Evolutionary conservation across 2,113 vertebrate genomes (phyloP), one percentile per base, ranked within the genome.

Genomic region (Pampusana beccarii): DNA sequence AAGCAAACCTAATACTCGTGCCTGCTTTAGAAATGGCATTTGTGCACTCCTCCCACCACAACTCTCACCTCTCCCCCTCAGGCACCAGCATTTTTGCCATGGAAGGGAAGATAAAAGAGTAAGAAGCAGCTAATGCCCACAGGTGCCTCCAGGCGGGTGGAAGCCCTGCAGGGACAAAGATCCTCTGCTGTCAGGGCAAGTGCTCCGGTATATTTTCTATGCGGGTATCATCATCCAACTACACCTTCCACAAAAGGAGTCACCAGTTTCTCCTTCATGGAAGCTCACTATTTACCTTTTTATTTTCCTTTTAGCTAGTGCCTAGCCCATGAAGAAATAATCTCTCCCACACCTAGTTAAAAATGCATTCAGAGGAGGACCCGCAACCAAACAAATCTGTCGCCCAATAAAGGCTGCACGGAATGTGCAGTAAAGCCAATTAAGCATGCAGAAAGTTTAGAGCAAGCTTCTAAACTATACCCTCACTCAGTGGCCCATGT

Each of bases 1-100:
- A n/a, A 61, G 16, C 2, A 2, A 66, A 23, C 38, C 21, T 13
- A n/a, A 11, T 2, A 0, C 54, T 40, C 4, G 2, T 13, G 28
- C 13, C 34, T 61, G 31, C 50, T 20, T 50, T 31, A 56, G 20
- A 67, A 29, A 29, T 5, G 10, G 16, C 4, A 16, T 25, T 31
- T 28, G 33, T 34, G 56, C 44, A n/a, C 51, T 67, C 20, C 44
- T 44, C 16, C 44, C 7, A 17, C 44, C 44, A 16, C 44, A 44
- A 44, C 44, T 44, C 44, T 44, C 44, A 44, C 17, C 44, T 44
- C 44, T 44, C 44, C 17, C 44, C 14, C 38, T 51, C 72, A 72
- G 33, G 25, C 60, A 36, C 28, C 54, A 29, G 3, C 54, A 21
- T 42, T 51, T 56, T 34, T 50, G 46, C n/a, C 26, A 11, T 0